Evolutionary conservation across 1,140 invertebrate species (phyloP).

Genomic region (Andrena cerasifolii): DNA sequence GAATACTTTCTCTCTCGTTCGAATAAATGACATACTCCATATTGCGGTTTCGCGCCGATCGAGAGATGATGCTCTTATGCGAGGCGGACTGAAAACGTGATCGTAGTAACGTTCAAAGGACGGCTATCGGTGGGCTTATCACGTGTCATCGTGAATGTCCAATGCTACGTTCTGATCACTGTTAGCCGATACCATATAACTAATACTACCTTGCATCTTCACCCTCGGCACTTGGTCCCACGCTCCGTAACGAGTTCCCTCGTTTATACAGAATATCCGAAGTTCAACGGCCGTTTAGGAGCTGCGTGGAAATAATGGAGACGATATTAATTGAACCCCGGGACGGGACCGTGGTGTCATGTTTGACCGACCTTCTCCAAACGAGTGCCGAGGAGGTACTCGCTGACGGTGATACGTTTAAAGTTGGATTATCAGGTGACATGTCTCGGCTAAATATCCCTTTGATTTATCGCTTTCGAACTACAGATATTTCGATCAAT

Average conservation of each 20-base stretch:
- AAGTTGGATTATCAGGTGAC: conserved; percentile 88
- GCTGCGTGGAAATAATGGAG: conserved; percentile 53
- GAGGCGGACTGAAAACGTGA: background rate
- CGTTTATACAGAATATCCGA: background rate
- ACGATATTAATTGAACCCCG: conserved; percentile 70
- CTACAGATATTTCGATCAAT: conserved; percentile 8
- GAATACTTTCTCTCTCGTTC: conserved; percentile 6
- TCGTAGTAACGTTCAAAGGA: conserved; percentile 6
- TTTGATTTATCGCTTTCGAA: background rate
- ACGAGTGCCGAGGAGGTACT: conserved; percentile 83
- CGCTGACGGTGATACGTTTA: conserved; percentile 83
- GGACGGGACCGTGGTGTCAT: conserved; percentile 63
- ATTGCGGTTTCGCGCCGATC: background rate
- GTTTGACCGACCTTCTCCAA: conserved; percentile 75
- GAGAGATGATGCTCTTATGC: background rate
- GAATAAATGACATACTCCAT: background rate
- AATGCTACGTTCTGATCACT: conserved; percentile 40
- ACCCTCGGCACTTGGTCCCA: conserved; percentile 6
- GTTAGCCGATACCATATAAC: conserved; percentile 37
- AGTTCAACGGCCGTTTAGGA: background rate
- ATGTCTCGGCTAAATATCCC: conserved; percentile 23
- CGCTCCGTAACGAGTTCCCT: background rate
- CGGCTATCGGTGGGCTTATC: conserved; percentile 25
- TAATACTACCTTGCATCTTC: conserved; percentile 41
- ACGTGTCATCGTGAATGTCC: conserved; percentile 36